phyloP scores from a whole-genome alignment of 2,113 vertebrate genomes.

The Marmota monax region DNA sequence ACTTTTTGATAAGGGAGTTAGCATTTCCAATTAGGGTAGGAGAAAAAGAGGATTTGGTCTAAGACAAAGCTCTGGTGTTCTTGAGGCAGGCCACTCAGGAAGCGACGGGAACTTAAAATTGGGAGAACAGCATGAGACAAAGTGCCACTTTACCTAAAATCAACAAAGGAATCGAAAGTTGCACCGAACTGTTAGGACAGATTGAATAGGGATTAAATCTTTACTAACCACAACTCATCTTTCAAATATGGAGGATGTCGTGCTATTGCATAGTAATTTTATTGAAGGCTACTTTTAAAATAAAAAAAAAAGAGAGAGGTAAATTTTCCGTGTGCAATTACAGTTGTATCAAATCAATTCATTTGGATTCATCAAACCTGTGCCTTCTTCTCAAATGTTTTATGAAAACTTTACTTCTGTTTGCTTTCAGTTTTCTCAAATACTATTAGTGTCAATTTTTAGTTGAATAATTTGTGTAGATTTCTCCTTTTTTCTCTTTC shows the following conservation, averaged over 20 bases:
- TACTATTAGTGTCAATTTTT: not conserved
- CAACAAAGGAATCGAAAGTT: not conserved
- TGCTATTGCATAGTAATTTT: not conserved
- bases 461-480: not conserved
- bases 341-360: not conserved
- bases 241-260: not conserved
- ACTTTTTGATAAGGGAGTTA: conserved; percentile 35
- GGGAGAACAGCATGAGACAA: not conserved
- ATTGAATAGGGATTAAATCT: not conserved
- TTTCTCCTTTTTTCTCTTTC: not conserved
- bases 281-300: not conserved
- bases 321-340: not conserved
- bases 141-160: not conserved
- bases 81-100: not conserved
- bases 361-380: not conserved
- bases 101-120: not conserved
- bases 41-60: not conserved
- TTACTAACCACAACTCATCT: not conserved
- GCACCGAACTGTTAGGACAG: not conserved
- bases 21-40: conserved; percentile 43
- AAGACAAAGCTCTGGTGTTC: not conserved
- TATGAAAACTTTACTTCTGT: not conserved
- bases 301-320: not conserved
- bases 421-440: conserved; percentile 20
- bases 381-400: not conserved